Base-by-base conservation (phyloP, 2,797 vertebrate species). In the Melanotaenia parkinsoni region DNA sequence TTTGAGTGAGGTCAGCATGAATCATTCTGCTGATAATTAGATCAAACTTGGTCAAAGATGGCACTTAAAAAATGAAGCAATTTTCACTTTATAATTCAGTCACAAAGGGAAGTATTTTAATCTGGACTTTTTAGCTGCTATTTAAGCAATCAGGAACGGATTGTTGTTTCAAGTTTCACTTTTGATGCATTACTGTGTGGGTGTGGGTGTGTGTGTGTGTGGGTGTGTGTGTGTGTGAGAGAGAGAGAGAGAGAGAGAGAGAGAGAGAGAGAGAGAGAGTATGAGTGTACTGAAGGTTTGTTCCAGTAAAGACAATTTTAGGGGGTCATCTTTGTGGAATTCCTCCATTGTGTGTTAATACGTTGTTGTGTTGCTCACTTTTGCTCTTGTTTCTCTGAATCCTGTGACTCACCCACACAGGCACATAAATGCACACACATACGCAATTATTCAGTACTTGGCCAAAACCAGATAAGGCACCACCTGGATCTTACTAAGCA, bases 381-480 rank as follows among this genome's bases (percentile, higher is more conserved):
- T 64, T 61, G 58, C 75, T 84, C 61, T 69, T 50, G 74, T 88
- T 94, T 94, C 92, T 89, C 87, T 92, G 90, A 93, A 93, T 88
- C 76, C 79, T 79, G 47, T 93, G 92, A 94, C 70, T 95, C 92
- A 94, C 51, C 72, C 37, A 38, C 32, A 67, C 58, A 76, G 67
- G 33, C 24, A 63, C 67, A 72, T 12, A 70, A 63, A 57, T 37
- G 58, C 51, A 61, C 20, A 70, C 43, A 65, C 18, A 11, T 35
- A 22, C 22, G 10, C 50, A 53, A 26, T 24, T 4, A 50, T 3
- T n/a, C 45, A 50, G 18, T 5, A 3, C 13, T 13, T 50, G 45
- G 18, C 45, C 45, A n/a, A n/a, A 50, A 51, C 10, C 20, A 51
- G 9, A 51, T 22, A 51, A 22, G 51, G 13, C 24, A 28, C 13